phyloP scores from a whole-genome alignment of 2,888 invertebrate genomes.

The Myopa testacea region DNA sequence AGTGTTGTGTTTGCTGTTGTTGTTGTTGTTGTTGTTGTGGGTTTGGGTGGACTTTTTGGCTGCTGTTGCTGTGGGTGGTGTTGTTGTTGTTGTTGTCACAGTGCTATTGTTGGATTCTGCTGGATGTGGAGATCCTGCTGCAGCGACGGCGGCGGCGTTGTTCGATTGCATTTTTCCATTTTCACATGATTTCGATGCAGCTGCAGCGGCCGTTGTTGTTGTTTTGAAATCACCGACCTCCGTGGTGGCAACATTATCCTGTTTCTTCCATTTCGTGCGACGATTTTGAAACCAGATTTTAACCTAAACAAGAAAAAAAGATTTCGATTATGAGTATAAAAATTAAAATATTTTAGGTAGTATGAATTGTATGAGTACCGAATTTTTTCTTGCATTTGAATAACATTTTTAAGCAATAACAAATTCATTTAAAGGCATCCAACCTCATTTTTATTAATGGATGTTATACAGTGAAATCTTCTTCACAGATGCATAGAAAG shows the following conservation, averaged over 20 bases:
- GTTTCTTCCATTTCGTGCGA: slow-evolving; percentile 80
- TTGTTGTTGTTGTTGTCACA: slow-evolving; percentile 35
- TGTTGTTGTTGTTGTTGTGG: slow-evolving; percentile 48
- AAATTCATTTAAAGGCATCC: too few relatives aligned
- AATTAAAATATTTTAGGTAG: too few relatives aligned
- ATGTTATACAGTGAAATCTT: too few relatives aligned
- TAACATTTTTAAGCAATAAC: too few relatives aligned
- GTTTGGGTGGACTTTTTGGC: slow-evolving; percentile 45
- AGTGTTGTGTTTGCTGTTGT: slow-evolving; percentile 41
- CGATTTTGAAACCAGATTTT: slow-evolving; percentile 69
- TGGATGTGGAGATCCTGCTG: slow-evolving; percentile 24
- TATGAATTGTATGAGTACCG: too few relatives aligned
- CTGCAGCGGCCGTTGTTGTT: slow-evolving; percentile 42
- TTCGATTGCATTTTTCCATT: slow-evolving; percentile 43
- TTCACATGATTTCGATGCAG: slow-evolving; percentile 32
- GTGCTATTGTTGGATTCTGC: slow-evolving; percentile 36
- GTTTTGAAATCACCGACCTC: slow-evolving; percentile 78
- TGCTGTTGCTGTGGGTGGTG: slow-evolving; percentile 41
- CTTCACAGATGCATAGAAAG: too few relatives aligned
- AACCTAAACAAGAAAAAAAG: slow-evolving; percentile 56
- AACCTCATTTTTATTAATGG: too few relatives aligned
- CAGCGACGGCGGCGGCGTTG: not conserved
- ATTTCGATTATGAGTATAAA: not conserved
- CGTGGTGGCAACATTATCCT: slow-evolving; percentile 90
- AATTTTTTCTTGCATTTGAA: too few relatives aligned